phyloP scores from a whole-genome alignment of 2,113 vertebrate species.

The Poeciliopsis turrubarensis region DNA sequence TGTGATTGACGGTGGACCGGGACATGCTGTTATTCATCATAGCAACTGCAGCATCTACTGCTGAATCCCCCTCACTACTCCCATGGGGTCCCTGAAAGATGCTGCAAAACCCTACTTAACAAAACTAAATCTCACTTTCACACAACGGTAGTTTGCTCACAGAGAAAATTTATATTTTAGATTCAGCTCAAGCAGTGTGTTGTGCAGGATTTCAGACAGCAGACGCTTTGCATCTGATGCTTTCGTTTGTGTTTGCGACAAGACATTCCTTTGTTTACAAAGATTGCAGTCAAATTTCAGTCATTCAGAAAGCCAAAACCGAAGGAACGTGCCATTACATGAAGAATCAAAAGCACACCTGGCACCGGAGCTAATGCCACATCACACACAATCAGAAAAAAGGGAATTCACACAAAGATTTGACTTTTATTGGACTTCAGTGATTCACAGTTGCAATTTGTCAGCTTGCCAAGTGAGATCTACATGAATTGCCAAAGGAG shows the following conservation, averaged over 20 bases:
- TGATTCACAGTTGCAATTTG: too few relatives aligned
- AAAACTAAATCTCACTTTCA: constrained; percentile 18
- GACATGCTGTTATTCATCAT: constrained; percentile 46
- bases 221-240: neutral
- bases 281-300: neutral
- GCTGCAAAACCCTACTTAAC: constrained; percentile 45
- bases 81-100: constrained; percentile 14
- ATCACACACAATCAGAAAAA: neutral
- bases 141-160: neutral
- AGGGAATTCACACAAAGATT: too few relatives aligned
- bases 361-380: neutral
- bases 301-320: neutral
- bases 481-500: too few relatives aligned
- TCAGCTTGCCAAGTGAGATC: too few relatives aligned
- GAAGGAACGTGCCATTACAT: neutral
- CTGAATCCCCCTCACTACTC: constrained; percentile 9
- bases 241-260: neutral
- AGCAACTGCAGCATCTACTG: neutral
- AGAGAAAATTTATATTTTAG: neutral
- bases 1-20: constrained; percentile 21
- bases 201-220: neutral
- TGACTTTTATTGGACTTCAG: too few relatives aligned
- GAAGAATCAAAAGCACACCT: neutral
- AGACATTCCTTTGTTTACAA: constrained; percentile 1
- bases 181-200: neutral